These are phyloP conservation scores for Pollenia griseotomentosa DNA, from an alignment of 2,888 invertebrate genomes.

Conservation along the genomic window DNA sequence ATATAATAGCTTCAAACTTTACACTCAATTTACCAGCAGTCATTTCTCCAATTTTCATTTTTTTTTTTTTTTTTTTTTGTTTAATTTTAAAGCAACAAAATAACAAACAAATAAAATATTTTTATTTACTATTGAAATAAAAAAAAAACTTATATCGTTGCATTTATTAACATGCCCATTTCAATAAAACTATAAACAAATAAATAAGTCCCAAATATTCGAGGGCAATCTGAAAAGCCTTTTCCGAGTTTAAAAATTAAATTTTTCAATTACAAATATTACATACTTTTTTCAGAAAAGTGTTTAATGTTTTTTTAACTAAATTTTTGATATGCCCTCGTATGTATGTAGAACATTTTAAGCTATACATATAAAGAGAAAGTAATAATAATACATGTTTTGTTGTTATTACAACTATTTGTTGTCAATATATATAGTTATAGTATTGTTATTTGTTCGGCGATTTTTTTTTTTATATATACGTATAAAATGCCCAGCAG, in stretches of 20 bases:
- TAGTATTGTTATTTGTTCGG: slow-evolving; percentile 15
- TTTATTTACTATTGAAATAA: slow-evolving; percentile 8
- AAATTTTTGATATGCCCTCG: neutral
- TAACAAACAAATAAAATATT: slow-evolving; percentile 58
- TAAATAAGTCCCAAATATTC: neutral
- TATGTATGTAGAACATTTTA: neutral
- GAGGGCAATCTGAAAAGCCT: neutral
- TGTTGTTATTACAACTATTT: slow-evolving; percentile 29
- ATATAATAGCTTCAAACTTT: slow-evolving; percentile 64
- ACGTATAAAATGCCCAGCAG: neutral
- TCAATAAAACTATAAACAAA: slow-evolving; percentile 37
- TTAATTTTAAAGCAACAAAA: slow-evolving; percentile 39
- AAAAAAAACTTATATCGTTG: slow-evolving; percentile 32
- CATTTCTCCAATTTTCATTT: slow-evolving; percentile 59
- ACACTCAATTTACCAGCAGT: slow-evolving; percentile 73
- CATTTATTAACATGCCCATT: slow-evolving; percentile 47
- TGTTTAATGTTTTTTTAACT: no score
- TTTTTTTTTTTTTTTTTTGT: slow-evolving; percentile 29
- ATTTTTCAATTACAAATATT: neutral
- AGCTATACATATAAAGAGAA: neutral
- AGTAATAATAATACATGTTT: slow-evolving; percentile 36
- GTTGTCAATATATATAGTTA: slow-evolving; percentile 38
- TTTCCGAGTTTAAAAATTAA: neutral
- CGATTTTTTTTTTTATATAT: neutral
- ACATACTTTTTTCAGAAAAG: no score